Base-by-base conservation (phyloP, 2,113 vertebrate genomes). In the Hylia prasina region DNA sequence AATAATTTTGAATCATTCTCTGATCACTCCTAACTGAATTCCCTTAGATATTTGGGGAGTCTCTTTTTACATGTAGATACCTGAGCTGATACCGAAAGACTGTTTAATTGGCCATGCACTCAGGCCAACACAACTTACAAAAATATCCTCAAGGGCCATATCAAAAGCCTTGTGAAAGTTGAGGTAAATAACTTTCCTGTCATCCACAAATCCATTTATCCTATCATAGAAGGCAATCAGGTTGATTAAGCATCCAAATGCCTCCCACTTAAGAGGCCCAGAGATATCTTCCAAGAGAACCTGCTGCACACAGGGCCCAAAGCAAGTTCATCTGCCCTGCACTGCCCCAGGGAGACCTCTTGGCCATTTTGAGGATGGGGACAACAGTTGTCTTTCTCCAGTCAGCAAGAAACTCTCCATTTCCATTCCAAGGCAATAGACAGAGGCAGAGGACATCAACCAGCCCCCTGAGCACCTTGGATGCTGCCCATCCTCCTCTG, bases 281-380 rank as follows among this genome's bases (percentile, higher is more conserved):
- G 47, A 50, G 51, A 8, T 28, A 27, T 7, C 8, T 63, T 58
- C 39, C 37, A 78, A n/a, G 27, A 84, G 5, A 48, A 37, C 8
- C 31, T 31, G 8, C 22, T 51, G 19, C 18, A 30, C 1, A 5
- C 20, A 51, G 7, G 11, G 12, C 33, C 11, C 42, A 53, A 44
- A 50, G 17, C 0, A 1, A 50, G 15, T 13, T 77, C 21, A 37
- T 7, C n/a, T 61, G 10, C 22, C n/a, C 39, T 21, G 5, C 28
- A 8, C 22, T 57, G 77, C 66, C 40, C 27, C 5, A 4, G 1
- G 8, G 2, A 71, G 35, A 48, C 6, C 19, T 72, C 44, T 3
- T 22, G 13, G 27, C 10, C 25, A 16, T 42, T 37, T 1, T 77
- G 7, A 58, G 61, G 6, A 57, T 4, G 5, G 7, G 27, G 30